These are phyloP conservation scores for Rhinogobius similis DNA, from an alignment of 2,113 vertebrate species.

Conservation along the genomic window DNA sequence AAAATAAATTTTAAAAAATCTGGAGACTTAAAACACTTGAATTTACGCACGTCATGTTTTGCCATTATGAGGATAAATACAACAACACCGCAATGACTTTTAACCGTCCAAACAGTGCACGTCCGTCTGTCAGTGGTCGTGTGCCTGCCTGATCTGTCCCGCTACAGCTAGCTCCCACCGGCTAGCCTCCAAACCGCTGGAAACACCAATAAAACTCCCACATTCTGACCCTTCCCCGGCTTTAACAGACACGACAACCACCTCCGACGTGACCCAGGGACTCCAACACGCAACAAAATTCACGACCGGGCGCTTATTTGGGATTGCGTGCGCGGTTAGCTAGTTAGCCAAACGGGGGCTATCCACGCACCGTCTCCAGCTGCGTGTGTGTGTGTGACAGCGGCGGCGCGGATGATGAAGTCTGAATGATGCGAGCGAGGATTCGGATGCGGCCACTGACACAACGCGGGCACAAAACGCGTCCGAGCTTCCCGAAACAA, in stretches of 20 bases:
- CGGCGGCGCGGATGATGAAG: slow-evolving; percentile 27
- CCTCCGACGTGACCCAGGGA: background rate
- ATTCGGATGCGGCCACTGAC: slow-evolving; percentile 30
- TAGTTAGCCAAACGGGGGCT: slow-evolving; percentile 64
- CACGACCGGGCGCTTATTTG: slow-evolving; percentile 16
- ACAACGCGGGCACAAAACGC: slow-evolving; percentile 40
- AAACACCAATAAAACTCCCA: slow-evolving; percentile 36
- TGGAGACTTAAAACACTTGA: too few relatives aligned
- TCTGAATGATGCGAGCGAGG: slow-evolving; percentile 57
- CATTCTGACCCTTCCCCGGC: slow-evolving; percentile 21
- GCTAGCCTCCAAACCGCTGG: slow-evolving; percentile 43
- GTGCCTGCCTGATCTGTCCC: slow-evolving; percentile 58
- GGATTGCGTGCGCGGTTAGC: slow-evolving; percentile 21
- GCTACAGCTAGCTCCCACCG: slow-evolving; percentile 56
- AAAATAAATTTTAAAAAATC: too few relatives aligned
- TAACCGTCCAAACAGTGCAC: background rate
- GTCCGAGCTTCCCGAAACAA: slow-evolving; percentile 1
- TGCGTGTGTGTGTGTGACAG: slow-evolving; percentile 37
- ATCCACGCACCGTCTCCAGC: slow-evolving; percentile 51
- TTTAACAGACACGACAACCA: slow-evolving; percentile 1
- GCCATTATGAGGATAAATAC: too few relatives aligned
- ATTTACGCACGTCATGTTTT: too few relatives aligned
- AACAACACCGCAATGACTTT: background rate
- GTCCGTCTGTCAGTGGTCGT: slow-evolving; percentile 35
- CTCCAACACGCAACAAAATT: background rate